Evolutionary conservation across 2,113 vertebrate species (phyloP).

Genomic region (Cottus gobio): DNA sequence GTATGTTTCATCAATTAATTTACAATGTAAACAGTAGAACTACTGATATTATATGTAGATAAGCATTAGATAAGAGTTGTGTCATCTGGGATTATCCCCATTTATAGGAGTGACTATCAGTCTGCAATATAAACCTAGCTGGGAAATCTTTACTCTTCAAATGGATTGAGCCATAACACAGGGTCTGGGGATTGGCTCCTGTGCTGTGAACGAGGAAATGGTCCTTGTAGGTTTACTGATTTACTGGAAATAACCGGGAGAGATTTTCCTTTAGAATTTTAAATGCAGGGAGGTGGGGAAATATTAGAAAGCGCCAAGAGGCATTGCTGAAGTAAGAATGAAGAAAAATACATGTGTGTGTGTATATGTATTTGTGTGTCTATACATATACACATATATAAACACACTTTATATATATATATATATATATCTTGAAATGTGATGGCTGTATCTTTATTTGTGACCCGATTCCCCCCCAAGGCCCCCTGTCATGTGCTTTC

Average conservation of each 20-base stretch:
- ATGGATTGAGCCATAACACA: neutral
- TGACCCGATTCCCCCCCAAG: conserved; percentile 33
- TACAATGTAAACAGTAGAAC: neutral
- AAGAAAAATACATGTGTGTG: too few species aligned
- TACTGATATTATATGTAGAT: neutral
- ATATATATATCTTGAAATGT: too few species aligned
- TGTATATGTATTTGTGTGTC: too few species aligned
- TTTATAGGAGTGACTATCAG: neutral
- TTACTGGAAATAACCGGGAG: too few species aligned
- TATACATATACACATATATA: too few species aligned
- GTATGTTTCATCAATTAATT: neutral
- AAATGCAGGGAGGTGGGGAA: too few species aligned
- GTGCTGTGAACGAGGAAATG: neutral
- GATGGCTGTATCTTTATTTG: conserved; percentile 39
- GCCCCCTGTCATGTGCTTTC: conserved; percentile 36
- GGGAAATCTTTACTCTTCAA: conserved; percentile 4
- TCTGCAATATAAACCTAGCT: conserved; percentile 16
- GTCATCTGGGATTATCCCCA: neutral
- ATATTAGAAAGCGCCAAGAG: too few species aligned
- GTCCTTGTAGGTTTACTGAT: neutral
- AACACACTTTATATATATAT: too few species aligned
- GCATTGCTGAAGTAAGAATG: too few species aligned
- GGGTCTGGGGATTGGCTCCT: neutral
- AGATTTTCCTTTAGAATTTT: too few species aligned
- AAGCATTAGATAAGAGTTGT: conserved; percentile 31